phyloP scores from a whole-genome alignment of 2,797 vertebrate species.

The Cyclura pinguis region DNA sequence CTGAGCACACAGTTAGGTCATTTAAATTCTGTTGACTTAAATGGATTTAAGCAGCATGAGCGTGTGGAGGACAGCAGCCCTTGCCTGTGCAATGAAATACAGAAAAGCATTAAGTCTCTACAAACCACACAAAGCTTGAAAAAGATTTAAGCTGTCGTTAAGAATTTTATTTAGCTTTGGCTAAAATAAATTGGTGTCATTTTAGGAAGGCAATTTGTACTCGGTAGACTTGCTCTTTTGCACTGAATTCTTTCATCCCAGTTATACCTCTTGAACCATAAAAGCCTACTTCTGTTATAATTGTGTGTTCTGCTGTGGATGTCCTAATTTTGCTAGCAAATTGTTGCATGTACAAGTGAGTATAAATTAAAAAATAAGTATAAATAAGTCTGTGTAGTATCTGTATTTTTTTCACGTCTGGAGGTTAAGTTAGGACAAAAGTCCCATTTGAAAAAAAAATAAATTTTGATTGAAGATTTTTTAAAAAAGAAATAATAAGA shows the following conservation, averaged over 20 bases:
- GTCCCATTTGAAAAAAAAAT: neutral
- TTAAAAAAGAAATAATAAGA: too few species aligned
- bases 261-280: neutral
- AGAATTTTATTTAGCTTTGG: neutral
- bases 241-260: constrained; percentile 17
- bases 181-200: constrained; percentile 26
- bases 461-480: too few species aligned
- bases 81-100: neutral
- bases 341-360: neutral
- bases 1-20: neutral
- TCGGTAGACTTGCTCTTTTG: neutral
- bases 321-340: neutral
- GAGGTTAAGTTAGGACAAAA: neutral
- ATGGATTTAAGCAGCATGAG: neutral
- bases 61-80: neutral
- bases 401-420: neutral
- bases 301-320: neutral
- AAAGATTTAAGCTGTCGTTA: neutral
- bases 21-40: neutral
- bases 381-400: too few species aligned
- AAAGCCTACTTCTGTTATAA: neutral
- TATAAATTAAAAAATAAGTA: neutral
- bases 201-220: neutral
- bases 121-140: neutral
- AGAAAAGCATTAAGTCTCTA: neutral